Conservation (phyloP, 2,888 invertebrate species). For the Cylindroiulus punctatus region DNA sequence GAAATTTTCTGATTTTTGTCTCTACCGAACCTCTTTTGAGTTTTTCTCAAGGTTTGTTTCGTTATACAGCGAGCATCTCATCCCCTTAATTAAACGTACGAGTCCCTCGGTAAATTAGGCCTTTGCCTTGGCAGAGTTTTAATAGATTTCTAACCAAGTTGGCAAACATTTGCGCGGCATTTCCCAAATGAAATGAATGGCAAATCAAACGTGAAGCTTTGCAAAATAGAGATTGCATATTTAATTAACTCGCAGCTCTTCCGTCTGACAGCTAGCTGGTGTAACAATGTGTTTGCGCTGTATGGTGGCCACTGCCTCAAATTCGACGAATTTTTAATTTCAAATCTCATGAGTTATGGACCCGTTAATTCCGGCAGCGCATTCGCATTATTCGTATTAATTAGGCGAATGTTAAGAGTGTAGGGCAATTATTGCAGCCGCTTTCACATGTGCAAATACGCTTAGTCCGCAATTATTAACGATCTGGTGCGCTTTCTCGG, state of each 20-base stretch:
- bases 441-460: background rate
- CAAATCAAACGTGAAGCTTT: constrained; percentile 38
- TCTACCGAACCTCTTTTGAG: background rate
- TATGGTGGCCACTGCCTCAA: background rate
- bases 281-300: background rate
- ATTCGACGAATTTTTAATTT: background rate
- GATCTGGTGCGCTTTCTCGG: background rate
- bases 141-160: constrained; percentile 1
- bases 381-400: background rate
- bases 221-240: constrained; percentile 37
- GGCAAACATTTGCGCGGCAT: background rate
- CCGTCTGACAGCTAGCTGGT: background rate
- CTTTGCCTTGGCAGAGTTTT: constrained; percentile 19
- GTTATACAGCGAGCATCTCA: background rate
- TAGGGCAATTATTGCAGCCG: background rate
- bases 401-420: background rate
- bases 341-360: background rate
- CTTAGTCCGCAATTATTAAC: background rate
- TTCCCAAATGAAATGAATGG: constrained; percentile 29
- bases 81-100: background rate
- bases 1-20: constrained; percentile 4
- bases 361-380: background rate
- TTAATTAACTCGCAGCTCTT: background rate
- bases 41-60: background rate
- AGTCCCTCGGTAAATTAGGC: background rate